Conservation (phyloP, 2,888 invertebrate species). For the Agonopterix arenella region DNA sequence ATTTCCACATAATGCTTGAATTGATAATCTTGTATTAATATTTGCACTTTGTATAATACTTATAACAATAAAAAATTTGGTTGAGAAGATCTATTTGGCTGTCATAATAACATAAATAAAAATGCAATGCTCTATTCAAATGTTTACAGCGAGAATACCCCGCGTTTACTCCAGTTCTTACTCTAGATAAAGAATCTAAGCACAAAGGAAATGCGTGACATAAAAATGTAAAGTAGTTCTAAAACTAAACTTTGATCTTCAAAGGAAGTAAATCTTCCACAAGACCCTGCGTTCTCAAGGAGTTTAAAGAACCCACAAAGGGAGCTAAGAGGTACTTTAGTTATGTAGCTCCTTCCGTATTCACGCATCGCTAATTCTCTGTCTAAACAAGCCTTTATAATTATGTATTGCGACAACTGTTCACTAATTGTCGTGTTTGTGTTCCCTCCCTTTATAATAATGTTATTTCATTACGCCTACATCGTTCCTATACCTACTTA, state of each 20-base stretch:
- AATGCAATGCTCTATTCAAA: too few species aligned
- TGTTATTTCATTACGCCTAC: neutral
- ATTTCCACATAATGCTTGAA: too few species aligned
- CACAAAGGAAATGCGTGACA: too few species aligned
- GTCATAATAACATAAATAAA: too few species aligned
- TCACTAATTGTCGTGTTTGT: neutral
- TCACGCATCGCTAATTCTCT: constrained; percentile 26
- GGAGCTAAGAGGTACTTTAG: constrained; percentile 16
- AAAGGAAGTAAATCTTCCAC: too few species aligned
- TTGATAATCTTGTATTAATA: too few species aligned
- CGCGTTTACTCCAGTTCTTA: too few species aligned
- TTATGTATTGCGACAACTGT: constrained; percentile 2
- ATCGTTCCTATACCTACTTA: neutral
- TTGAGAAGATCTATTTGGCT: too few species aligned
- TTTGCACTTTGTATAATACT: too few species aligned
- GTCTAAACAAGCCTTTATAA: constrained; percentile 10
- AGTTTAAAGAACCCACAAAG: constrained; percentile 18
- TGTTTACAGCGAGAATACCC: too few species aligned
- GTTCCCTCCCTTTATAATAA: neutral
- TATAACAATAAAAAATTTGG: too few species aligned
- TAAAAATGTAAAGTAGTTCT: neutral
- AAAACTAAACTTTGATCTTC: neutral
- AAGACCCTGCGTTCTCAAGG: constrained; percentile 3
- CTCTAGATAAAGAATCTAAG: too few species aligned
- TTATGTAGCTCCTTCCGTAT: constrained; percentile 2